These are phyloP conservation scores for Drosophila gaucha DNA, from an alignment of 2,888 invertebrate species.

Conservation along the genomic window DNA sequence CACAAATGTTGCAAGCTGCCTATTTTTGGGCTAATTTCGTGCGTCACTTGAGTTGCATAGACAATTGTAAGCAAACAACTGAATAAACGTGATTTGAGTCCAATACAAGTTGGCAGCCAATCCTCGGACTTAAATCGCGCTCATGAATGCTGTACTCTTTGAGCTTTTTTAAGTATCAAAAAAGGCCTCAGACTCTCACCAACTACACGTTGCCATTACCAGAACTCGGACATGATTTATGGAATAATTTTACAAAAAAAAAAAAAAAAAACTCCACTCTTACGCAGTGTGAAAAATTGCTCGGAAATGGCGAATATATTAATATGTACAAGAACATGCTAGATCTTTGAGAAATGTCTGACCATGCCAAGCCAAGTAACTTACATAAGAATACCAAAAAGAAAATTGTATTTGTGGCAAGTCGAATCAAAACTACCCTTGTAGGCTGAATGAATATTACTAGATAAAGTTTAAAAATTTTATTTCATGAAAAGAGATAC, in stretches of 20 bases:
- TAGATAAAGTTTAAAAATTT: too few species aligned
- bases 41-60: slow-evolving; percentile 50
- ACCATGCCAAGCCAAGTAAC: neutral
- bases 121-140: slow-evolving; percentile 14
- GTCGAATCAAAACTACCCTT: neutral
- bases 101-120: slow-evolving; percentile 45
- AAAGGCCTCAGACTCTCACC: neutral
- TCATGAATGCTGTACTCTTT: slow-evolving; percentile 10
- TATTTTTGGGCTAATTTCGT: slow-evolving; percentile 67
- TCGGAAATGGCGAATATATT: slow-evolving; percentile 23
- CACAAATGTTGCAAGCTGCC: slow-evolving; percentile 50
- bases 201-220: neutral
- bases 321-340: slow-evolving; percentile 1
- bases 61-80: slow-evolving; percentile 19
- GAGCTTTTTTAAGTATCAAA: neutral
- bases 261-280: slow-evolving; percentile 1
- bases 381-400: neutral
- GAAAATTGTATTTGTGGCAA: neutral
- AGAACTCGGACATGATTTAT: slow-evolving; percentile 21
- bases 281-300: slow-evolving; percentile 8
- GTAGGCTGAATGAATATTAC: neutral
- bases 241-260: neutral
- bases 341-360: neutral
- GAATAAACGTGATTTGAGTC: slow-evolving; percentile 31
- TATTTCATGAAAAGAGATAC: too few species aligned